A percentile compares a stretch with the other conserved stretches of the same genome.
Conservation (phyloP, 1,140 invertebrate genomes). For the Bombus fervidus region DNA sequence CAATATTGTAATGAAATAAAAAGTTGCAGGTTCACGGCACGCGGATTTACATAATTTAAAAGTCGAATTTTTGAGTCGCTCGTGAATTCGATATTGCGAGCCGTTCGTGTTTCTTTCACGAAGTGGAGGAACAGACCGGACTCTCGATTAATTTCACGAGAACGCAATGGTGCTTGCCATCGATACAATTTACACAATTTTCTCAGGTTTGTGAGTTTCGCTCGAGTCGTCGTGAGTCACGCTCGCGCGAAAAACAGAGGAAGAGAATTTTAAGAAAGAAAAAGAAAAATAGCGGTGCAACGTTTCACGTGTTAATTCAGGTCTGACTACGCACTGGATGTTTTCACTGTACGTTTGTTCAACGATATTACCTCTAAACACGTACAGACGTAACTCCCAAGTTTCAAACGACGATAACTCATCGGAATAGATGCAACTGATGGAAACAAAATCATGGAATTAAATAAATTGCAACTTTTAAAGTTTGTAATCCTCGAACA, state of each 20-base stretch:
- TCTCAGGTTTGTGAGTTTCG: not conserved
- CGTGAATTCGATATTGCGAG: not conserved
- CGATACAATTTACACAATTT: not conserved
- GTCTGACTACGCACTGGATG: no score
- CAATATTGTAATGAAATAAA: conserved; percentile 16
- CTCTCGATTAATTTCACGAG: conserved; percentile 37
- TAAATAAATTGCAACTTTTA: no score
- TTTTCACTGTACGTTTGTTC: no score
- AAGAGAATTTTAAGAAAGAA: not conserved
- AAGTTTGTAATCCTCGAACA: no score
- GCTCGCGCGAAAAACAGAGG: not conserved
- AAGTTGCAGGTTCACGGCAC: not conserved
- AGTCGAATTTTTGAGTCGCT: not conserved
- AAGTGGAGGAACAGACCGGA: not conserved
- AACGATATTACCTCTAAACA: no score
- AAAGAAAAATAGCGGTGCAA: not conserved
- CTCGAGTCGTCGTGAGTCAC: no score
- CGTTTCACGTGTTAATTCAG: no score
- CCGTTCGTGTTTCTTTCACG: not conserved
- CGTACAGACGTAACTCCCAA: no score
- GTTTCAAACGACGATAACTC: no score
- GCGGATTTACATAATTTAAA: conserved; percentile 36
- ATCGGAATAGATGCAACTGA: no score
- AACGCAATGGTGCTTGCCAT: not conserved
- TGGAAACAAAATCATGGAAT: no score